Conservation (phyloP, 2,888 invertebrate genomes). For the Heteropelma amictum region DNA sequence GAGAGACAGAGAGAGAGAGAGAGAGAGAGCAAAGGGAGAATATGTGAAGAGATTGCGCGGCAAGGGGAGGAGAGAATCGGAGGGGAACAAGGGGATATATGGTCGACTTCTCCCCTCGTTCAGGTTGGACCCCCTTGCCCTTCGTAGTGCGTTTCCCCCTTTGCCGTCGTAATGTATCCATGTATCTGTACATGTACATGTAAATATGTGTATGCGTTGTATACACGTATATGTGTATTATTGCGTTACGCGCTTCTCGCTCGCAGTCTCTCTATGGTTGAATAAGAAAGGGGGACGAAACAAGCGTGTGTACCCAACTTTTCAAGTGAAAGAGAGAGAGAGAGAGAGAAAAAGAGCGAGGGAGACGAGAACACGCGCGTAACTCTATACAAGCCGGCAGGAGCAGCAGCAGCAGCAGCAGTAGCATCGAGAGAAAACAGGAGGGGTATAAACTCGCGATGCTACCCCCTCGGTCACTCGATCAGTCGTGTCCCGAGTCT, state of each 20-base stretch:
- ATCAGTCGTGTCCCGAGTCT: slow-evolving; percentile 76
- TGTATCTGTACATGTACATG: background rate
- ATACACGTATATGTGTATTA: too few species aligned
- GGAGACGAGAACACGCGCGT: slow-evolving; percentile 64
- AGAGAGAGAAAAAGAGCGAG: slow-evolving; percentile 30
- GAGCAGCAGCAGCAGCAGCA: slow-evolving; percentile 60
- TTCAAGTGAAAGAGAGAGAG: slow-evolving; percentile 13
- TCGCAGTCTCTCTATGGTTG: slow-evolving; percentile 27
- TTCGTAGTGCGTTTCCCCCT: slow-evolving; percentile 44
- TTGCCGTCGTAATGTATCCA: slow-evolving; percentile 22
- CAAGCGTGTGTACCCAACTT: slow-evolving; percentile 36
- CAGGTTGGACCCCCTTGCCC: slow-evolving; percentile 71
- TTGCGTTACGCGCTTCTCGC: too few species aligned
- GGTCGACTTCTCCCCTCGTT: slow-evolving; percentile 60
- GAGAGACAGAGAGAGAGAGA: slow-evolving; percentile 30
- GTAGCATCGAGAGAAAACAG: slow-evolving; percentile 68
- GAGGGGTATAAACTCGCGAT: slow-evolving; percentile 74
- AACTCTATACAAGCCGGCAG: slow-evolving; percentile 73
- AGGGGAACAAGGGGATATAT: slow-evolving; percentile 57
- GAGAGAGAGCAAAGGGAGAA: slow-evolving; percentile 52
- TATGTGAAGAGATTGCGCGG: slow-evolving; percentile 54
- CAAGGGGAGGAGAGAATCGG: slow-evolving; percentile 40
- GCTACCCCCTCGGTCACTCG: slow-evolving; percentile 78
- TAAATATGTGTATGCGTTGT: slow-evolving; percentile 1
- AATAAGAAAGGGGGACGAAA: slow-evolving; percentile 44